A percentile compares a stretch with the other conserved stretches of the same genome.
Conservation (phyloP, 2,797 vertebrate species). For the Pseudochirops cupreus region DNA sequence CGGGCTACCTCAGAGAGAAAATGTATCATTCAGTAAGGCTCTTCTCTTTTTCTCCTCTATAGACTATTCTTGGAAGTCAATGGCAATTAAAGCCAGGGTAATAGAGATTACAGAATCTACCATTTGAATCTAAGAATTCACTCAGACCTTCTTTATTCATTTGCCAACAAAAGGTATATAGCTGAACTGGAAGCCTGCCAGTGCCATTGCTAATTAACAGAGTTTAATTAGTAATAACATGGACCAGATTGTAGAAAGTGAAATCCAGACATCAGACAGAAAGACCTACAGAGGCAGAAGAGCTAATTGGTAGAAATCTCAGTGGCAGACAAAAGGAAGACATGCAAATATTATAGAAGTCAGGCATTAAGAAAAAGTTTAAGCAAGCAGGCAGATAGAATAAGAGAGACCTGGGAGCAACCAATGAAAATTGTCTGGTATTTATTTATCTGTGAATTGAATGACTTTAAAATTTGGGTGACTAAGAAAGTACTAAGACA, state of each 20-base stretch:
- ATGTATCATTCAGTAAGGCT: neutral
- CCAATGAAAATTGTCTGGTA: neutral
- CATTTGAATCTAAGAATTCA: neutral
- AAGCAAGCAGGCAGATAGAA: neutral
- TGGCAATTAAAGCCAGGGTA: neutral
- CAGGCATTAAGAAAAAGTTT: neutral
- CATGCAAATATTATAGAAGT: neutral
- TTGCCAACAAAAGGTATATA: neutral
- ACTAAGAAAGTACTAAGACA: neutral
- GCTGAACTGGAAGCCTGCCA: neutral
- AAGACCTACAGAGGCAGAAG: neutral
- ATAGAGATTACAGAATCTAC: neutral
- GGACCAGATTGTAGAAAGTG: neutral
- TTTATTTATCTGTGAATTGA: neutral
- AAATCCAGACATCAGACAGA: neutral
- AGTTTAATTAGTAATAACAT: neutral
- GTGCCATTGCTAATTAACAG: neutral
- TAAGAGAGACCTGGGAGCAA: neutral
- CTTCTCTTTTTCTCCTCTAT: neutral
- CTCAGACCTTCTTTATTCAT: neutral
- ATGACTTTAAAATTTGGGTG: neutral
- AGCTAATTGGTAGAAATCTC: neutral
- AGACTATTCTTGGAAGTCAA: neutral
- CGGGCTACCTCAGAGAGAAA: neutral
- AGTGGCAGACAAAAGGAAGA: neutral